phyloP scores from a whole-genome alignment of 2,113 vertebrate genomes.

The Dicerorhinus sumatrensis region DNA sequence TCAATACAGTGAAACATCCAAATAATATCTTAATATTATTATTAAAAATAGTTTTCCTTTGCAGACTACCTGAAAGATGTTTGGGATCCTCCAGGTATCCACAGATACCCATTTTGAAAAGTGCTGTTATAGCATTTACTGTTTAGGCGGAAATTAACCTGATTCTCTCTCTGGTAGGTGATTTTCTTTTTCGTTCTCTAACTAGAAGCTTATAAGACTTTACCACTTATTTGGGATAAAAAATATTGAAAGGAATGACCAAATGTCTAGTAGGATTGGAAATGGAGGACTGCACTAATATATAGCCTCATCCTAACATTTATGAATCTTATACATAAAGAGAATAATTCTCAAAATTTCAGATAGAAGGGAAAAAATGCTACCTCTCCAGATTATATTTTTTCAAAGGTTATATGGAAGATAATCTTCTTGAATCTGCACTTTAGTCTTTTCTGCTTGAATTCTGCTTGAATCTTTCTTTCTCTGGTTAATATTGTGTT shows the following conservation, averaged over 20 bases:
- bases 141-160: not conserved
- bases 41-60: not conserved
- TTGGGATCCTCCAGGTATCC: not conserved
- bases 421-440: too few species aligned
- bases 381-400: not conserved
- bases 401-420: not conserved
- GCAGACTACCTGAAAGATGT: not conserved
- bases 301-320: not conserved
- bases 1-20: not conserved
- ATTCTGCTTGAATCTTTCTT: not conserved
- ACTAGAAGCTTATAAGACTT: not conserved
- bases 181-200: not conserved
- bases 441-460: too few species aligned
- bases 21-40: not conserved
- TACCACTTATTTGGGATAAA: not conserved
- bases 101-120: not conserved
- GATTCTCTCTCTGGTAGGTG: not conserved
- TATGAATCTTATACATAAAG: not conserved
- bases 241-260: not conserved
- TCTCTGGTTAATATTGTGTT: not conserved
- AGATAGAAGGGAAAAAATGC: not conserved
- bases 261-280: not conserved
- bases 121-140: not conserved
- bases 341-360: not conserved
- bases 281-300: too few species aligned